phyloP scores from a whole-genome alignment of 2,888 invertebrate species.

The Sepiola atlantica region DNA sequence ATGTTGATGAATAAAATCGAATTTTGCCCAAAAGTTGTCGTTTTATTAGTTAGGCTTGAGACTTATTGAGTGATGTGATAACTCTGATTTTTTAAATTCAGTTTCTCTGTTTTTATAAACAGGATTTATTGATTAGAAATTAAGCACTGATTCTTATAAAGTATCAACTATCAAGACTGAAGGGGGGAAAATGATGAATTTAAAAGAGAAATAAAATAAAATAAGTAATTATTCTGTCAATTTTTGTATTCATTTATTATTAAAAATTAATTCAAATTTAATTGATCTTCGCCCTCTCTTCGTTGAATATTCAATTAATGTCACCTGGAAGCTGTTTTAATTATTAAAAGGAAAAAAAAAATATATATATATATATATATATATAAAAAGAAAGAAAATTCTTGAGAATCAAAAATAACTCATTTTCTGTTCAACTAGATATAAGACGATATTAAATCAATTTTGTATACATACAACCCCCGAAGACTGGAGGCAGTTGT shows the following conservation, averaged over 20 bases:
- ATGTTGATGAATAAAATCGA: too few relatives aligned
- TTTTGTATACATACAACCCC: constrained; percentile 32
- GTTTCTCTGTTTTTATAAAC: too few relatives aligned
- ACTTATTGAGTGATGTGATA: too few relatives aligned
- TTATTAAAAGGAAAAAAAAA: not conserved
- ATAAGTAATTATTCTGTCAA: not conserved
- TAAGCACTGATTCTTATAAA: too few relatives aligned
- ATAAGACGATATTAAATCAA: not conserved
- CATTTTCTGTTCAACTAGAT: not conserved
- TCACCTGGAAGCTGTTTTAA: not conserved
- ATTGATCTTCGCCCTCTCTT: not conserved
- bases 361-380: too few relatives aligned
- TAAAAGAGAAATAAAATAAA: too few relatives aligned
- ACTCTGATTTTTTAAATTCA: too few relatives aligned
- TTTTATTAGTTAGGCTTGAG: too few relatives aligned
- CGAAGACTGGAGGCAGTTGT: not conserved
- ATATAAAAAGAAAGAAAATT: not conserved
- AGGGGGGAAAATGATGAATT: too few relatives aligned
- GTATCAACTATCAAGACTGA: too few relatives aligned
- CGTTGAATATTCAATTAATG: constrained; percentile 3
- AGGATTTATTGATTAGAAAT: too few relatives aligned
- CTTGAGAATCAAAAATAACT: not conserved
- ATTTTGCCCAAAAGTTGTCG: too few relatives aligned
- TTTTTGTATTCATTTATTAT: not conserved
- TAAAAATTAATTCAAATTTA: constrained; percentile 21